phyloP scores from a whole-genome alignment of 2,113 vertebrate genomes.

The Silurus glanis region DNA sequence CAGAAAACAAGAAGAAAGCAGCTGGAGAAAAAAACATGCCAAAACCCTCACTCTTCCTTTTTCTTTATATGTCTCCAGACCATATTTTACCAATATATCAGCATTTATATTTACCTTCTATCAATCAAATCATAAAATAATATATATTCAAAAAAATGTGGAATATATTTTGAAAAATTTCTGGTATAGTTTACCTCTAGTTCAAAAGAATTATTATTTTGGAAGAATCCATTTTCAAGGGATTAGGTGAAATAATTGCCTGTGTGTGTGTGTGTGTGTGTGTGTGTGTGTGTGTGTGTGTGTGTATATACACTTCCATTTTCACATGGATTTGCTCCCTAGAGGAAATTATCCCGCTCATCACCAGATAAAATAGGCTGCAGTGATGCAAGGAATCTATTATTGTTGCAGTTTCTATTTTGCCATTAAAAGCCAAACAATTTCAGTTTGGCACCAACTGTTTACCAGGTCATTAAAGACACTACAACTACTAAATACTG shows the following conservation, averaged over 20 bases:
- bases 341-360: not conserved
- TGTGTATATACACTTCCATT: not conserved
- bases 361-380: not conserved
- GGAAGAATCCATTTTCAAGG: not conserved
- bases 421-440: not conserved
- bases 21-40: conserved; percentile 20
- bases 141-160: not conserved
- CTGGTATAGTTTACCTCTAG: too few relatives aligned
- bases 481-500: not conserved
- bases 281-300: not conserved
- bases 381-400: not conserved
- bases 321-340: too few relatives aligned
- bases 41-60: not conserved
- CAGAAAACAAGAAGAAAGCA: conserved; percentile 21
- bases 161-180: too few relatives aligned
- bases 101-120: conserved; percentile 4
- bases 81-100: conserved; percentile 16
- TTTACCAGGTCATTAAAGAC: not conserved
- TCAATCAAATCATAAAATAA: conserved; percentile 2
- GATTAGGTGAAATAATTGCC: not conserved
- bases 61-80: not conserved
- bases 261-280: not conserved
- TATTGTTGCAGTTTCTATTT: not conserved
- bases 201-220: not conserved
- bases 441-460: not conserved